phyloP scores from a whole-genome alignment of 2,113 vertebrate species.

The Bombycilla garrulus region DNA sequence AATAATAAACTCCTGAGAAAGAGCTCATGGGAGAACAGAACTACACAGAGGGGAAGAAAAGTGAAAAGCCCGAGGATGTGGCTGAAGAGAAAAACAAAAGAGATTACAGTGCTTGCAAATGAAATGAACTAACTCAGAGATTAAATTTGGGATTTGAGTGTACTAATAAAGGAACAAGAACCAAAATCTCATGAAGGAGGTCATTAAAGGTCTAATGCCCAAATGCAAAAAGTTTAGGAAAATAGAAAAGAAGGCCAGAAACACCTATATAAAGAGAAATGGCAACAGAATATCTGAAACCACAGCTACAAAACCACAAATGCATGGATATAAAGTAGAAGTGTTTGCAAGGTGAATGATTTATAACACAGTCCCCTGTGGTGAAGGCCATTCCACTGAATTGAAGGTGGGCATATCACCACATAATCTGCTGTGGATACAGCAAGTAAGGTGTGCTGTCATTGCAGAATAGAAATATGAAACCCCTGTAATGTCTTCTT shows the following conservation, averaged over 20 bases:
- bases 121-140: conserved; percentile 11
- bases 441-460: not conserved
- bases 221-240: not conserved
- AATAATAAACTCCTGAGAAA: conserved; percentile 28
- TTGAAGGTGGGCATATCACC: not conserved
- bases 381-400: not conserved
- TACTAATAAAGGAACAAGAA: not conserved
- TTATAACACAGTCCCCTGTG: not conserved
- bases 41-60: not conserved
- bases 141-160: conserved; percentile 51
- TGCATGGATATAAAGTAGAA: not conserved
- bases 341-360: not conserved
- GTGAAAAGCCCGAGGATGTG: not conserved
- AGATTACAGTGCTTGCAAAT: not conserved
- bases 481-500: not conserved
- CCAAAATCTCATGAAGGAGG: not conserved
- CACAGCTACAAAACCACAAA: not conserved
- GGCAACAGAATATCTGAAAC: not conserved
- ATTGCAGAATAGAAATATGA: not conserved
- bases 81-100: conserved; percentile 34
- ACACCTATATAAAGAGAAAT: not conserved
- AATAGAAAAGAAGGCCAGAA: not conserved
- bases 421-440: not conserved
- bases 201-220: not conserved
- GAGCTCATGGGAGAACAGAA: not conserved